phyloP scores from a whole-genome alignment of 2,888 invertebrate species.

The Xestobium rufovillosum region DNA sequence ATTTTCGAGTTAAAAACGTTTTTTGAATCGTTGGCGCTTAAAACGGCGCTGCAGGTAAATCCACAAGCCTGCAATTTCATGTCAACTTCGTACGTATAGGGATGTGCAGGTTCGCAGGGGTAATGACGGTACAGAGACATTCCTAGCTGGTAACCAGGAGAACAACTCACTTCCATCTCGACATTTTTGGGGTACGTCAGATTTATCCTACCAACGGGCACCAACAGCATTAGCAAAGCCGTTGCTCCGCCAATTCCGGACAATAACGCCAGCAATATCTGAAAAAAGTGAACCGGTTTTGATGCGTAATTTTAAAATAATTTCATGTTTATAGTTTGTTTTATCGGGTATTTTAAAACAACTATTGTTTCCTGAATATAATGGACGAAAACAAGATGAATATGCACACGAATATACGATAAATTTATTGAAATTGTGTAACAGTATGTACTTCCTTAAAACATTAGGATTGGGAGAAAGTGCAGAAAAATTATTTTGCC shows the following conservation, averaged over 20 bases:
- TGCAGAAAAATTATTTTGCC: too few relatives aligned
- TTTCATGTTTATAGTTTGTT: too few relatives aligned
- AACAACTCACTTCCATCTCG: constrained; percentile 53
- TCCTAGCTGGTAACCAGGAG: constrained; percentile 26
- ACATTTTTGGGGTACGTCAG: constrained; percentile 56
- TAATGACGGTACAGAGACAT: constrained; percentile 45
- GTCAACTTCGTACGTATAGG: constrained; percentile 36
- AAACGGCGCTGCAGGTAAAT: constrained; percentile 49
- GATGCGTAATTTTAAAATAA: too few relatives aligned
- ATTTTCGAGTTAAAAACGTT: constrained; percentile 46
- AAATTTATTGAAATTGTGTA: too few relatives aligned
- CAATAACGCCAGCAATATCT: constrained; percentile 61
- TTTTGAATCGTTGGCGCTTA: constrained; percentile 43
- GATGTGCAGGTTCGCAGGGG: constrained; percentile 45
- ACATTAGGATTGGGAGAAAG: too few relatives aligned
- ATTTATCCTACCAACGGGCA: constrained; percentile 63
- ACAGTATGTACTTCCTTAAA: too few relatives aligned
- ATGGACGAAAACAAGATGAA: too few relatives aligned
- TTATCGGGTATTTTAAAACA: too few relatives aligned
- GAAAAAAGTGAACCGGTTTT: too few relatives aligned
- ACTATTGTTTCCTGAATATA: too few relatives aligned
- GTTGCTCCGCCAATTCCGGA: constrained; percentile 61
- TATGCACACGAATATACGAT: too few relatives aligned
- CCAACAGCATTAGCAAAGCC: constrained; percentile 58
- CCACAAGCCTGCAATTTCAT: constrained; percentile 51